Base-by-base conservation (phyloP, 1,140 invertebrate species). In the Triops longicaudatus region DNA sequence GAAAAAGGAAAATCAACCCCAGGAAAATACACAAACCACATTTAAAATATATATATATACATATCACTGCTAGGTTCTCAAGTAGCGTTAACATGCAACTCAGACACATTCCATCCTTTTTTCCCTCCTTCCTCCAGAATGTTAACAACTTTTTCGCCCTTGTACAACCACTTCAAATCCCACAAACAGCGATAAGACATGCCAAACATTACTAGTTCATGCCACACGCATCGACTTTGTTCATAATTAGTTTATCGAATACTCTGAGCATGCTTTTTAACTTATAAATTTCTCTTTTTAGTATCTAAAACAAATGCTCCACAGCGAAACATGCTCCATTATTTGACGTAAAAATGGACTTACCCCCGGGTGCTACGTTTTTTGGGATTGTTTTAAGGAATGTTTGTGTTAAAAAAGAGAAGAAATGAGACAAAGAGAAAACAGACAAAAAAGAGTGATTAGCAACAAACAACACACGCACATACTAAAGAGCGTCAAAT, bases 391-490 rank as follows among this genome's bases (percentile, higher is more conserved):
- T 63, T 63, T 10, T 78, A 37, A 77, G 17, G 31, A 75, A 78
- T 76, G 31, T 37, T 43, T 78, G 12, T 73, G 73, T 75, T 78
- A 42, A n/a, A 37, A 79, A 74, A 79, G 50, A 28, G 26, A 27
- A 79, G 27, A 80, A 72, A 73, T 26, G 43, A 26, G 27, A 76
- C 26, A 77, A 76, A 75, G 50, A 63, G 26, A 71, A 44, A 79
- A 79, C 63, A 41, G 28, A 76, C 73, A 26, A 78, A 74, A 78
- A 72, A 14, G 75, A 79, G 73, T 72, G 75, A 78, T 71, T 41
- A 72, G 71, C 74, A 43, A 73, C 72, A 72, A 26, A 44, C 26
- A 7, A 72, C 72, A 72, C 27, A 71, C 37, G 22, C 50, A 14
- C 44, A 63, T 22, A 63, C 50, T 17, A 63, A 22, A 37, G 31